Evolutionary conservation across 2,113 vertebrate genomes (phyloP).

Genomic region (Craseonycteris thonglongyai): DNA sequence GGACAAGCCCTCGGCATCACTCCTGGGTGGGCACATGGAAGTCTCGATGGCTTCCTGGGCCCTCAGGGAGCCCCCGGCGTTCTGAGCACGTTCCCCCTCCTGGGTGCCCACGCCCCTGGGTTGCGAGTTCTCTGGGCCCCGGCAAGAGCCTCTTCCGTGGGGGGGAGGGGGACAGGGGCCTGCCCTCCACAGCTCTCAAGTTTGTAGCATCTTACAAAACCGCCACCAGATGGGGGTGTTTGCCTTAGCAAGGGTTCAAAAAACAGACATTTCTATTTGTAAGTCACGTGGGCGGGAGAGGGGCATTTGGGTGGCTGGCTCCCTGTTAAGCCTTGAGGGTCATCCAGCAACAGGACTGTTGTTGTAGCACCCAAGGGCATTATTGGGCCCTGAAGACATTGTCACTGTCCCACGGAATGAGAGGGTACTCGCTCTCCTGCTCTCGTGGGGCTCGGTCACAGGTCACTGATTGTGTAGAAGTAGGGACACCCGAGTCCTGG

Average conservation of each 20-base stretch:
- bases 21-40: neutral
- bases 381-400: neutral
- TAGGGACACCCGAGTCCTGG: neutral
- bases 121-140: fast-evolving
- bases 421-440: neutral
- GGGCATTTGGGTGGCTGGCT: fast-evolving
- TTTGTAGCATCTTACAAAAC: neutral
- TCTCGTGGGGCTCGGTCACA: fast-evolving
- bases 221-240: constrained; percentile 30
- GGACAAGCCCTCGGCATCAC: neutral
- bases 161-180: too few relatives aligned
- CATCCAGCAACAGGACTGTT: neutral
- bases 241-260: neutral
- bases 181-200: neutral
- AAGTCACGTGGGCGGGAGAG: neutral
- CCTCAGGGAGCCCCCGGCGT: neutral
- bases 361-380: neutral
- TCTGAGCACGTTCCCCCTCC: neutral
- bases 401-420: neutral
- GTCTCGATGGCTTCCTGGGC: neutral
- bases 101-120: neutral
- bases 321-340: neutral
- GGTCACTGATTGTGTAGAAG: neutral
- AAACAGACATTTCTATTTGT: neutral
- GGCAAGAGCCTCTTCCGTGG: fast-evolving